Evolutionary conservation across 2,113 vertebrate species (phyloP).

Genomic region (Redunca redunca): DNA sequence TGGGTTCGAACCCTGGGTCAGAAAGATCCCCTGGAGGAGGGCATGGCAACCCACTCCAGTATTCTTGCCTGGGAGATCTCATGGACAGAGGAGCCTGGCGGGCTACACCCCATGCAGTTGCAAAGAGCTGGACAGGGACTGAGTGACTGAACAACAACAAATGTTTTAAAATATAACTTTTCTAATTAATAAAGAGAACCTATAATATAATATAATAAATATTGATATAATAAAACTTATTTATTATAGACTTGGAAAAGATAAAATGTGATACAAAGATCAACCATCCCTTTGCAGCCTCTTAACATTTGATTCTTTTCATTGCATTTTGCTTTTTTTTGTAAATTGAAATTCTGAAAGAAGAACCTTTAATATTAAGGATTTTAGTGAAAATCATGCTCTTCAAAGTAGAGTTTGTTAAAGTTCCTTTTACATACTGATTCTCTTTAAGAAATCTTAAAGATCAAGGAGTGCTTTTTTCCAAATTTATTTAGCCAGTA

Average conservation of each 20-base stretch:
- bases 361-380: not conserved
- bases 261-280: not conserved
- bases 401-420: not conserved
- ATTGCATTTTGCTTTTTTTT: not conserved
- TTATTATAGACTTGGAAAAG: not conserved
- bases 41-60: not conserved
- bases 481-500: not conserved
- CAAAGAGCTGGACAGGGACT: not conserved
- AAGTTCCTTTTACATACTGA: not conserved
- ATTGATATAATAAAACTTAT: too few species aligned
- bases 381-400: not conserved
- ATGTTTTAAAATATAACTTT: not conserved
- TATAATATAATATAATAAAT: too few species aligned
- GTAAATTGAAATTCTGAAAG: not conserved
- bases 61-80: not conserved
- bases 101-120: not conserved
- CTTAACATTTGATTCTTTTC: not conserved
- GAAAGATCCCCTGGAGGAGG: not conserved
- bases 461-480: not conserved
- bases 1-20: not conserved
- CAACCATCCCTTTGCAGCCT: not conserved
- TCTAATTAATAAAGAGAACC: not conserved
- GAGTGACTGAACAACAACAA: not conserved
- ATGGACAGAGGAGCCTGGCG: not conserved
- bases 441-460: not conserved